These are phyloP conservation scores for Pachyuromys duprasi DNA, from an alignment of 2,797 vertebrate species.

Conservation along the genomic window DNA sequence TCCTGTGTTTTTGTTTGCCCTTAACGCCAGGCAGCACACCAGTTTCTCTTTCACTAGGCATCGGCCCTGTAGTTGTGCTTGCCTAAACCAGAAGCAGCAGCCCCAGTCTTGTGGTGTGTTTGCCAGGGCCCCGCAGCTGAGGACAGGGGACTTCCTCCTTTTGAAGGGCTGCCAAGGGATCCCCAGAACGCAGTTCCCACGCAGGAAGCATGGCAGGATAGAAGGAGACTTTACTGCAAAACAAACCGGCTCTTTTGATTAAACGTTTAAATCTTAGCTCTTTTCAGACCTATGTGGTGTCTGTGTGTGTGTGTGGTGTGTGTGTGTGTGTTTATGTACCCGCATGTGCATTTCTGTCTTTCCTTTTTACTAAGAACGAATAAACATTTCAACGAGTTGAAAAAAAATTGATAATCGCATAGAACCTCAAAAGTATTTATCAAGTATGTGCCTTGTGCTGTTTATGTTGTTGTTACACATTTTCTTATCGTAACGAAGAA, in stretches of 20 bases:
- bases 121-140: rapidly evolving
- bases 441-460: background rate
- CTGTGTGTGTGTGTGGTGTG: background rate
- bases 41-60: background rate
- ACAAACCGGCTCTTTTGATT: background rate
- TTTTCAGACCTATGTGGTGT: background rate
- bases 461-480: background rate
- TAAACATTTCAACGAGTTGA: background rate
- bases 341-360: background rate
- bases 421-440: background rate
- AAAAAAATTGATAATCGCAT: background rate
- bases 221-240: background rate
- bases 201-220: rapidly evolving
- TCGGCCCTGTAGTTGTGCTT: background rate
- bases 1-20: background rate
- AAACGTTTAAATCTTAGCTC: background rate
- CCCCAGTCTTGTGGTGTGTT: background rate
- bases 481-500: background rate
- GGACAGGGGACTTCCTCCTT: background rate
- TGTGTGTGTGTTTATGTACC: background rate
- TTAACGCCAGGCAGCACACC: too few relatives aligned
- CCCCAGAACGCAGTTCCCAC: rapidly evolving
- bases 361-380: constrained; percentile 4
- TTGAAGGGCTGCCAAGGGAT: background rate
- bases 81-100: background rate